Base-by-base conservation (phyloP, 2,797 vertebrate genomes). In the Acipenser ruthenus region DNA sequence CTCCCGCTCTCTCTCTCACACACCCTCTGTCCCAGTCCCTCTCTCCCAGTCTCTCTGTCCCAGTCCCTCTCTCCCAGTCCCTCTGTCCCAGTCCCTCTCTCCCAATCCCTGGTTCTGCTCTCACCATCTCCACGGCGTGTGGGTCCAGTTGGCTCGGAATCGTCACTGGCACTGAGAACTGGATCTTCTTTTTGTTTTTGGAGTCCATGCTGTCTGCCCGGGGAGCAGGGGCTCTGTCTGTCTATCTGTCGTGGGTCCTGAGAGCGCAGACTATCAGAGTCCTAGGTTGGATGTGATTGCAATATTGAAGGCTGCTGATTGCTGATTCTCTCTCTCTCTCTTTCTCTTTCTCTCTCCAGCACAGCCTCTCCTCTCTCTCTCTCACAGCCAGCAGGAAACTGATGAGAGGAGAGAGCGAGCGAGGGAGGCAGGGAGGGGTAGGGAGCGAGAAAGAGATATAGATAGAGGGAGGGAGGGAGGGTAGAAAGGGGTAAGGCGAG, bases 161-260 rank as follows among this genome's bases (percentile, higher is more conserved):
- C n/a, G 52, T 83, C 0, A 81, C 82, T 0, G 89, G 85, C 73
- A 90, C 87, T 0, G 89, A 88, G 73, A 90, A 90, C 74, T 89
- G 87, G 75, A 89, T 89, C 77, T 89, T 90, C 82, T 88, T 90
- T 62, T 86, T 84, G 65, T 88, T 86, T 77, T 89, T 90, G 75
- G 86, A 80, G 72, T 89, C 88, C 87, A 88, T 89, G 11, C 62
- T 50, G 0, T 61, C 51, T 18, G 15, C 15, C 15, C 15, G 15
- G 15, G 15, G 15, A 18, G 15, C 15, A 18, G 15, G 15, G 15
- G 8, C 52, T 18, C 15, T 1, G 1, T 18, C 6, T 58, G 23
- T 58, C 51, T 6, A 8, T 13, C 23, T 37, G 23, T 37, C 23
- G 23, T 37, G 23, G 23, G 23, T 37, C 23, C 23, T 37, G 23